phyloP scores from a whole-genome alignment of 2,797 vertebrate species.

The Distichodus sexfasciatus region DNA sequence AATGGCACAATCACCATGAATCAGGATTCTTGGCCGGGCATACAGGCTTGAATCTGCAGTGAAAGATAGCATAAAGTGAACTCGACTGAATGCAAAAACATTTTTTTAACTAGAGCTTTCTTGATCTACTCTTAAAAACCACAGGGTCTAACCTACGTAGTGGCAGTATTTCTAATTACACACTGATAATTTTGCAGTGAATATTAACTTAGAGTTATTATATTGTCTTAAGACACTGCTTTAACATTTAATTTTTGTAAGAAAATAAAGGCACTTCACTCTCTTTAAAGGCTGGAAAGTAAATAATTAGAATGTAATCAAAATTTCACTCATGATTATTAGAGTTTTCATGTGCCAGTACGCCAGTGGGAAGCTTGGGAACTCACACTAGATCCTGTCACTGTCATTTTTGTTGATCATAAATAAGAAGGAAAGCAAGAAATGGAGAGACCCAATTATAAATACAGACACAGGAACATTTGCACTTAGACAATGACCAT shows the following conservation, averaged over 20 bases:
- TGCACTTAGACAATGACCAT: too few relatives aligned
- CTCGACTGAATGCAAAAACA: too few relatives aligned
- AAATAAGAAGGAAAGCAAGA: too few relatives aligned
- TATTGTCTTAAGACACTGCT: slow-evolving; percentile 12
- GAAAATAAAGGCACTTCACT: slow-evolving; percentile 26
- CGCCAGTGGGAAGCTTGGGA: background rate
- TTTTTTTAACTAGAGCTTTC: slow-evolving; percentile 3
- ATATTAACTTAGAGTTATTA: slow-evolving; percentile 1
- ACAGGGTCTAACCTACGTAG: background rate
- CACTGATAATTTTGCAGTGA: slow-evolving; percentile 13
- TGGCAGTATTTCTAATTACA: background rate
- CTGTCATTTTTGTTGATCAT: too few relatives aligned
- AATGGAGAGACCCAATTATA: too few relatives aligned
- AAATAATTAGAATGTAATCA: too few relatives aligned
- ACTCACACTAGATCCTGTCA: too few relatives aligned
- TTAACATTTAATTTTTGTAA: slow-evolving; percentile 15
- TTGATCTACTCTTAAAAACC: background rate
- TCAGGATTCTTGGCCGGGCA: too few relatives aligned
- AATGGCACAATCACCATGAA: slow-evolving; percentile 17
- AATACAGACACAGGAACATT: too few relatives aligned
- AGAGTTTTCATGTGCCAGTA: background rate
- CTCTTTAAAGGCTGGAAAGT: background rate
- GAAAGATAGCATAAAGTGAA: too few relatives aligned
- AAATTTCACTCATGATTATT: too few relatives aligned
- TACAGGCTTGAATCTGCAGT: too few relatives aligned